phyloP scores from a whole-genome alignment of 2,113 vertebrate genomes.

The Elgaria multicarinata region DNA sequence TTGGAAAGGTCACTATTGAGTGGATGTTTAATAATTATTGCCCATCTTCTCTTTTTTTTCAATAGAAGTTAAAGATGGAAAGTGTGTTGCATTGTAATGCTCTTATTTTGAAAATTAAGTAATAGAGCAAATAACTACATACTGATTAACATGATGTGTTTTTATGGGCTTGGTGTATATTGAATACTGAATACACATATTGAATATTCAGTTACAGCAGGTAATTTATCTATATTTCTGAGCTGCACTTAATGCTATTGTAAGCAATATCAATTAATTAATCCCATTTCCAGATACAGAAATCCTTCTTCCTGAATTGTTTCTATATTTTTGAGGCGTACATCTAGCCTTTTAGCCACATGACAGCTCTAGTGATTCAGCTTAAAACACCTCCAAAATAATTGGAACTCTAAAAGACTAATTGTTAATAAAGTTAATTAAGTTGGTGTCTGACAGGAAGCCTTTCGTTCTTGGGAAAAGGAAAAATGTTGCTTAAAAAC shows the following conservation, averaged over 20 bases:
- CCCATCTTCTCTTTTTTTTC: conserved; percentile 13
- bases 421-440: conserved; percentile 71
- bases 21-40: conserved; percentile 1
- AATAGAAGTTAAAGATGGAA: conserved; percentile 3
- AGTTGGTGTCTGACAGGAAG: conserved; percentile 53
- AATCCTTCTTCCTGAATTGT: background rate
- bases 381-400: conserved; percentile 72
- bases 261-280: background rate
- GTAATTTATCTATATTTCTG: background rate
- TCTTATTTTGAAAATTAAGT: background rate
- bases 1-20: conserved; percentile 16
- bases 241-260: background rate
- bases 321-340: background rate
- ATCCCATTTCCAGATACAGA: background rate
- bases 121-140: background rate
- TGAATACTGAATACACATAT: background rate
- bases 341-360: background rate
- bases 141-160: background rate
- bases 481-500: conserved; percentile 62
- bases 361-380: conserved; percentile 56
- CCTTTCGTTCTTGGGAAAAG: conserved; percentile 58
- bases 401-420: conserved; percentile 69
- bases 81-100: background rate
- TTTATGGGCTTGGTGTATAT: background rate
- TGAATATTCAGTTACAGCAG: background rate